These are phyloP conservation scores for Cassiopea xamachana DNA, from an alignment of 30 jellyfish, hydroid and myxozoan genomes.

Conservation along the genomic window DNA sequence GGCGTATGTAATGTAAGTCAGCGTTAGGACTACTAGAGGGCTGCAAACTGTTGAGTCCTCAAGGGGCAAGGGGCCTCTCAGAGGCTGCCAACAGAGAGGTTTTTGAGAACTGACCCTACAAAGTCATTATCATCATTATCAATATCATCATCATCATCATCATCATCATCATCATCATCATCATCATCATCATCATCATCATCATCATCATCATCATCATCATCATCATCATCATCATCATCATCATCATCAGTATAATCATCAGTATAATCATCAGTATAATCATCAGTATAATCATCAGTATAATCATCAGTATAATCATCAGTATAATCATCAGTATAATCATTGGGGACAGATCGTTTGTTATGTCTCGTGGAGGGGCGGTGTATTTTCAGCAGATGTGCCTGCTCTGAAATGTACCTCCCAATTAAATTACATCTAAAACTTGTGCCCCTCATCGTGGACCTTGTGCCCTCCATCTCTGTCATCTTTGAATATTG, in stretches of 20 bases:
- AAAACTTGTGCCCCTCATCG: too few relatives aligned
- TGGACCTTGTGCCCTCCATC: too few relatives aligned
- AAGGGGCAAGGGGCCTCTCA: too few relatives aligned
- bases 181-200: slow-evolving; percentile 10
- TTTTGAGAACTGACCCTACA: neutral
- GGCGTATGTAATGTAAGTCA: neutral
- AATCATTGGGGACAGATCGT: neutral
- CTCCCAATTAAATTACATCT: too few relatives aligned
- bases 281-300: neutral
- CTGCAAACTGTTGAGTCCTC: too few relatives aligned
- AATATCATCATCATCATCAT: neutral
- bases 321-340: neutral
- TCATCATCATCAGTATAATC: neutral
- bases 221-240: slow-evolving; percentile 10
- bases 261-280: neutral
- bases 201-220: neutral
- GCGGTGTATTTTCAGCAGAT: too few relatives aligned
- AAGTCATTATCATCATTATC: neutral
- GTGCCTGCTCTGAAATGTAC: too few relatives aligned
- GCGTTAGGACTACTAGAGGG: neutral
- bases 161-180: neutral
- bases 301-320: neutral
- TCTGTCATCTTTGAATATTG: too few relatives aligned
- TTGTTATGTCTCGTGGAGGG: too few relatives aligned
- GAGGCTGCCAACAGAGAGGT: neutral